Base-by-base conservation (phyloP, 2,797 vertebrate genomes). In the Erithacus rubecula region DNA sequence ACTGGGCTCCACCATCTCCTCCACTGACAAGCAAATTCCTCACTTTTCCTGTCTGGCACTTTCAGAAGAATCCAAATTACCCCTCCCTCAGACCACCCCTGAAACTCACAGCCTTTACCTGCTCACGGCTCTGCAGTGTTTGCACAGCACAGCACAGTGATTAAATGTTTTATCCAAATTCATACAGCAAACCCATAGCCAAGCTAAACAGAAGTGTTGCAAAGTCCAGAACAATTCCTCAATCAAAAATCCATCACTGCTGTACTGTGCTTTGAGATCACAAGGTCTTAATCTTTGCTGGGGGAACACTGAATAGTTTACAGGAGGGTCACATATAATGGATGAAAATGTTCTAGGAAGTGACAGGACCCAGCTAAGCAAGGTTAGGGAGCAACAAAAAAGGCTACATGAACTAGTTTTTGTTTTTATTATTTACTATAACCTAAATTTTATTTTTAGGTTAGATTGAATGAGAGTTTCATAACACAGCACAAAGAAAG, bases 271-370 rank as follows among this genome's bases (percentile, higher is more conserved):
- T 65, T 36, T 65, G 60, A 52, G 65, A 69, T 88, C 65, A 71
- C 19, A 37, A 60, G 27, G 59, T 36, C 74, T 63, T 75, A 71
- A 72, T 71, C 32, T 88, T 62, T 1, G 3, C 5, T 55, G 72
- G 58, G 49, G 58, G 43, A 87, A 59, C 21, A 20, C 47, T n/a
- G n/a, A 39, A 41, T 36, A 34, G 39, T 88, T 93, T 94, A 69
- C 59, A 91, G 76, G 34, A 81, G 32, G n/a, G 41, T 74, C 44
- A 23, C 56, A 56, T 21, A 37, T 75, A 89, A 94, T 55, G 83
- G 91, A 91, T 95, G 69, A 91, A 91, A 92, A 83, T 15, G 12
- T 70, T 91, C 62, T 1, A 72, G 83, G 30, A 90, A 78, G 85
- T 53, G 74, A 69, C 79, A 68, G 51, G 58, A 83, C 30, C 46